Evolutionary conservation across 2,888 invertebrate species (phyloP).

Genomic region (Habroteleia sp.): DNA sequence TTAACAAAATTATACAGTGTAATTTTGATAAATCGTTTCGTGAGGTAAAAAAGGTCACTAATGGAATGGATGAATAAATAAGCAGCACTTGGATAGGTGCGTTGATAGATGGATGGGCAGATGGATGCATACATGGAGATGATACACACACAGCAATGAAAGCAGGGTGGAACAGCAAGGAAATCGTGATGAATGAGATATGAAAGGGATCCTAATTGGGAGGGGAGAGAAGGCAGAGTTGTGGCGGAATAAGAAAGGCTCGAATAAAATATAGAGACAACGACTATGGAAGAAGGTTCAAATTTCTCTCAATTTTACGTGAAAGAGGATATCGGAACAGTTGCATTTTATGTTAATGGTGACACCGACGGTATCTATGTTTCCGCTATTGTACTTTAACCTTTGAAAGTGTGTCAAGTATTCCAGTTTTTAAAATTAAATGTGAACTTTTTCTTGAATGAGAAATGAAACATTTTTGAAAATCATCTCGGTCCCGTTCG

Average conservation of each 20-base stretch:
- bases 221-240: slow-evolving; percentile 2
- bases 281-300: no score
- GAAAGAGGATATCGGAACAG: no score
- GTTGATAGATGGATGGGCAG: slow-evolving; percentile 21
- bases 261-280: slow-evolving; percentile 13
- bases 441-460: no score
- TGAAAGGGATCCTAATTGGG: slow-evolving; percentile 17
- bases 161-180: not conserved
- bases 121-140: slow-evolving; percentile 3
- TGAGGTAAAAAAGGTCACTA: not conserved
- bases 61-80: slow-evolving; percentile 9
- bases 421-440: no score
- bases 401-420: no score
- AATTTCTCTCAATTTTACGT: no score
- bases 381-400: no score
- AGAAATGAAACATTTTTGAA: no score
- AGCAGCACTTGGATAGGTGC: slow-evolving; percentile 1
- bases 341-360: no score
- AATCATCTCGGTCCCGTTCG: no score
- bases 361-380: no score
- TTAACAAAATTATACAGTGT: slow-evolving; percentile 4
- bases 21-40: slow-evolving; percentile 9
- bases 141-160: no score
- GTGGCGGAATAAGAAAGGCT: not conserved
- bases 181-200: slow-evolving; percentile 15